Conservation (phyloP, 92 coral and sea anemone genomes). For the Palythoa heliodiscus region DNA sequence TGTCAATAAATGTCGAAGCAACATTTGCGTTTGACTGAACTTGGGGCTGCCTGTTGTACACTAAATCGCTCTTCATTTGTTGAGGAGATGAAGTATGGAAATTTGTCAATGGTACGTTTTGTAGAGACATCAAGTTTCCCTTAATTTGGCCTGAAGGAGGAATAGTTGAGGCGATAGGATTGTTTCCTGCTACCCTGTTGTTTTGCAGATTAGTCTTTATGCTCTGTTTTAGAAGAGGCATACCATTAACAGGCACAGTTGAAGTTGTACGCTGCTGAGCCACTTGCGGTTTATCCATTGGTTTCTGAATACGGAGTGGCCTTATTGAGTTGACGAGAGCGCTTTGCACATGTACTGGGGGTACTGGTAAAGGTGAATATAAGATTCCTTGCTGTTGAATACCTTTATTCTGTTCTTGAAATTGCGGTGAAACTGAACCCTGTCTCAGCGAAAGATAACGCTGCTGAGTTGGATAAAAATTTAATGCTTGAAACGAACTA, state of each 20-base stretch:
- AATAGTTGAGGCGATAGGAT: neutral
- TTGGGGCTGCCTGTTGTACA: conserved; percentile 5
- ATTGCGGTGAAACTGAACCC: neutral
- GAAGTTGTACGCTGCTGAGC: neutral
- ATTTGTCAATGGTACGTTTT: neutral
- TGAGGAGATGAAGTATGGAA: neutral
- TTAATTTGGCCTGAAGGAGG: conserved; percentile 9
- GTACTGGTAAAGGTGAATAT: neutral
- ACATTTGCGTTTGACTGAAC: neutral
- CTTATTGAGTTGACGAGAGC: neutral
- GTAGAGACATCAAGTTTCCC: conserved; percentile 1
- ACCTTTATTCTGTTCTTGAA: neutral
- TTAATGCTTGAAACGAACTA: too few relatives aligned
- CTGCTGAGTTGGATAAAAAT: neutral
- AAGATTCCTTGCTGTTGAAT: conserved; percentile 5
- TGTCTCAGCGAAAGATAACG: neutral
- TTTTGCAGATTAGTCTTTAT: neutral
- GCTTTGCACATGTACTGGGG: neutral
- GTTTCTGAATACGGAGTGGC: neutral
- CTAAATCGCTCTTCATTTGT: conserved; percentile 20
- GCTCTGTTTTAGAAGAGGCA: conserved; percentile 3
- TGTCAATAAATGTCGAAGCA: neutral
- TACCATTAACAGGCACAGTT: neutral
- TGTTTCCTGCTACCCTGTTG: neutral
- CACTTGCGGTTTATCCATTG: neutral